Evolutionary conservation across 92 coral and sea anemone species (phyloP).

Genomic region (Desmophyllum pertusum): DNA sequence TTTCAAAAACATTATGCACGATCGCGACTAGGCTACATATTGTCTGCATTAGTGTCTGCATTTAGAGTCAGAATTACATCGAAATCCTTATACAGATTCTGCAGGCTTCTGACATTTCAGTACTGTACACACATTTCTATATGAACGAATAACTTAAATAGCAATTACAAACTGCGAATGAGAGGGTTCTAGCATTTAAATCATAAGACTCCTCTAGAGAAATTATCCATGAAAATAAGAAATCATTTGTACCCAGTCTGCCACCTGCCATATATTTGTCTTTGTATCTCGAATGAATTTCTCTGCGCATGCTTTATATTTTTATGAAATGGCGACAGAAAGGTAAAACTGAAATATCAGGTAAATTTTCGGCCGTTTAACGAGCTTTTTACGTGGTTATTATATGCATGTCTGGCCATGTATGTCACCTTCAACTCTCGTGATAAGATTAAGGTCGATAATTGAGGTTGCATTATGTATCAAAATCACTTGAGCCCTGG

Average conservation of each 20-base stretch:
- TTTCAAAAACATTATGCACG: not conserved
- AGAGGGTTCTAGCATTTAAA: too few relatives aligned
- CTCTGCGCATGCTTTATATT: not conserved
- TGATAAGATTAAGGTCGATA: not conserved
- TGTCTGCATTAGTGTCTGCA: too few relatives aligned
- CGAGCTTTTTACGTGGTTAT: not conserved
- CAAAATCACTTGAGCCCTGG: not conserved
- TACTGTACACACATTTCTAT: too few relatives aligned
- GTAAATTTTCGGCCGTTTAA: not conserved
- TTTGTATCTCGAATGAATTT: not conserved
- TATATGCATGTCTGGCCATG: not conserved
- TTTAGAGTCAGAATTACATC: too few relatives aligned
- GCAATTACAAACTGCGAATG: too few relatives aligned
- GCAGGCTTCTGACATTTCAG: too few relatives aligned
- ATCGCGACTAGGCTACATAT: too few relatives aligned
- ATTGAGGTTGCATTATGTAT: not conserved
- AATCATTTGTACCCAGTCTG: not conserved
- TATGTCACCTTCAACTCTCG: not conserved
- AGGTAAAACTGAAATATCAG: not conserved
- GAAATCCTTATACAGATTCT: too few relatives aligned
- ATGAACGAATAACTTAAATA: too few relatives aligned
- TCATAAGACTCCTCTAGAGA: too few relatives aligned
- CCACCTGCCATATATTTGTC: not conserved
- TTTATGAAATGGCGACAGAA: not conserved
- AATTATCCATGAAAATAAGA: too few relatives aligned